phyloP scores from a whole-genome alignment of 2,113 vertebrate species.

The Ophthalmolycus amberensis region DNA sequence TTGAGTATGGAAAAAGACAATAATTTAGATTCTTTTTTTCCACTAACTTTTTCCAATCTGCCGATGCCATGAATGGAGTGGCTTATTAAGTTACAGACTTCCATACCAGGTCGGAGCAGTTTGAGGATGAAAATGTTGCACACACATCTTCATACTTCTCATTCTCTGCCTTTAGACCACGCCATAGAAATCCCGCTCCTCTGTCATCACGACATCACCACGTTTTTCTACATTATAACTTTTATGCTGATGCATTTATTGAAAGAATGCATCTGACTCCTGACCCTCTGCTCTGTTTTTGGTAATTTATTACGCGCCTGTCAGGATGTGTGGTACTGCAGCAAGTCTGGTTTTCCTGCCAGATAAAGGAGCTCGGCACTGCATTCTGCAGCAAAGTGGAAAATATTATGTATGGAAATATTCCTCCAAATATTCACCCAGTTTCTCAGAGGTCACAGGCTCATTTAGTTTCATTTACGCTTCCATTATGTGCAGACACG shows the following conservation, averaged over 20 bases:
- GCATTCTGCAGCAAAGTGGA: constrained; percentile 65
- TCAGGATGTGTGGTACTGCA: constrained; percentile 53
- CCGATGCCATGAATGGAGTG: constrained; percentile 67
- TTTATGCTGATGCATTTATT: constrained; percentile 15
- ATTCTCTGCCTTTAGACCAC: constrained; percentile 13
- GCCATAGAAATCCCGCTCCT: constrained; percentile 22
- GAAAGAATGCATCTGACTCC: constrained; percentile 28
- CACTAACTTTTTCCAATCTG: constrained; percentile 68
- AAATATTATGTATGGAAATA: constrained; percentile 74
- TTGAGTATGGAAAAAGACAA: constrained; percentile 73
- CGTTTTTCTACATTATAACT: constrained; percentile 33
- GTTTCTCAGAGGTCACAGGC: constrained; percentile 36
- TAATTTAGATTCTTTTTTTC: constrained; percentile 68
- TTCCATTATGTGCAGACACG: neutral
- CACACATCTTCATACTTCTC: constrained; percentile 36
- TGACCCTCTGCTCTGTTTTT: constrained; percentile 47
- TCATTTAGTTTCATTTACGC: constrained; percentile 15
- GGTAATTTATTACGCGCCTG: constrained; percentile 55
- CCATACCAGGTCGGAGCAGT: constrained; percentile 61
- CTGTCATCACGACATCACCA: constrained; percentile 37
- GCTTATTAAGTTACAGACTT: constrained; percentile 66
- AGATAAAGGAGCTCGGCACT: constrained; percentile 46
- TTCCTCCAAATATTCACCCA: constrained; percentile 53
- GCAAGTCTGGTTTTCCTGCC: constrained; percentile 61
- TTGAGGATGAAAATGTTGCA: constrained; percentile 49